Evolutionary conservation across 2,797 vertebrate genomes (phyloP).

Genomic region (Pogoniulus pusillus): DNA sequence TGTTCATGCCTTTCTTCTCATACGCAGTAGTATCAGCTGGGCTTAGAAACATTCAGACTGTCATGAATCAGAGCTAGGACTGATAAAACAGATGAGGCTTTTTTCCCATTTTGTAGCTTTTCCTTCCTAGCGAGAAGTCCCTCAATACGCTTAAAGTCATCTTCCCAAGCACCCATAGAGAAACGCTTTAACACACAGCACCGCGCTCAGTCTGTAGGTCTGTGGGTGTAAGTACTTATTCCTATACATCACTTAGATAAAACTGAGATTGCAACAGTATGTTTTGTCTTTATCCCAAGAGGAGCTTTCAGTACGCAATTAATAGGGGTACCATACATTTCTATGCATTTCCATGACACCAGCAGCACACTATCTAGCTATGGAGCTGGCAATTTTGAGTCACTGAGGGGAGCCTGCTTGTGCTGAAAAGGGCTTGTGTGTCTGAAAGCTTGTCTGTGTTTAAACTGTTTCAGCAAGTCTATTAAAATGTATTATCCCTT

Average conservation of each 20-base stretch:
- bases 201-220: neutral
- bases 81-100: conserved; percentile 16
- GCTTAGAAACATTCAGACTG: conserved; percentile 4
- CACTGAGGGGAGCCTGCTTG: conserved; percentile 1
- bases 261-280: neutral
- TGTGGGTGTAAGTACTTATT: neutral
- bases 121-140: neutral
- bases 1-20: conserved; percentile 24
- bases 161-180: neutral
- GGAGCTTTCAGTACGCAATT: neutral
- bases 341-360: neutral
- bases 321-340: neutral
- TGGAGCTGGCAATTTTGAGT: neutral
- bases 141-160: neutral
- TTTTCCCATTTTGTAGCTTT: neutral
- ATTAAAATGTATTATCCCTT: conserved; percentile 39
- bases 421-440: neutral
- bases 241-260: neutral
- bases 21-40: neutral
- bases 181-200: neutral
- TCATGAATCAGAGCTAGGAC: neutral
- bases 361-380: neutral
- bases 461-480: neutral
- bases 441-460: conserved; percentile 32
- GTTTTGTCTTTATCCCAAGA: neutral